Evolutionary conservation across 2,888 invertebrate genomes (phyloP).

Genomic region (Rapana venosa): DNA sequence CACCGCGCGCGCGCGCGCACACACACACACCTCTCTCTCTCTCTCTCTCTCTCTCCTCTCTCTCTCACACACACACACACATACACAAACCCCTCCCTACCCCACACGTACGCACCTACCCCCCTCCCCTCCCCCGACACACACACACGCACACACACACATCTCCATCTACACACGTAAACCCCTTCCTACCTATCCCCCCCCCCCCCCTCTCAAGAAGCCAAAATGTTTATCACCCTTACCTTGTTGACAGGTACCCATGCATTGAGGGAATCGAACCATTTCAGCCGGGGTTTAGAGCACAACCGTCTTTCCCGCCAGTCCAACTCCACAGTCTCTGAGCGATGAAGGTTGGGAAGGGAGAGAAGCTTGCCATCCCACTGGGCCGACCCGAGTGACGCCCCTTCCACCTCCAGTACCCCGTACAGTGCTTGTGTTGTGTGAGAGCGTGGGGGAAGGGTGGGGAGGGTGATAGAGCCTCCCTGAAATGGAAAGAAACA

Average conservation of each 20-base stretch:
- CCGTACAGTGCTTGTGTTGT: background rate
- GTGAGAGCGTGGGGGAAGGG: constrained; percentile 7
- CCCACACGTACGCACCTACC: too few relatives aligned
- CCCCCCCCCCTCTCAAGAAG: too few relatives aligned
- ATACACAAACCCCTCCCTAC: too few relatives aligned
- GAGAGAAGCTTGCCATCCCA: background rate
- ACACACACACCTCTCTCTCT: background rate
- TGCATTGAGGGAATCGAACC: constrained; percentile 19
- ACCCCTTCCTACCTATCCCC: too few relatives aligned
- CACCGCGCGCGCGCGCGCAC: too few relatives aligned
- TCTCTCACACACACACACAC: too few relatives aligned
- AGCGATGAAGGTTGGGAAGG: constrained; percentile 2
- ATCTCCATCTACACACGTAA: background rate
- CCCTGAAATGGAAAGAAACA: background rate
- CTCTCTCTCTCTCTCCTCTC: background rate
- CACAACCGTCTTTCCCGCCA: constrained; percentile 6
- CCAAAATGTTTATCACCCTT: background rate
- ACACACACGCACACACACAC: background rate
- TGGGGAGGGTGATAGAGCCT: background rate
- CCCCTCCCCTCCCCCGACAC: too few relatives aligned
- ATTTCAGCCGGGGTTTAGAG: background rate
- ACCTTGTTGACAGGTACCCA: constrained; percentile 17
- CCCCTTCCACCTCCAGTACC: background rate
- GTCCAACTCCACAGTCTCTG: background rate
- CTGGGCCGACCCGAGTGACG: background rate